Conservation (phyloP, 2,888 invertebrate genomes). For the Melanostoma scalare region DNA sequence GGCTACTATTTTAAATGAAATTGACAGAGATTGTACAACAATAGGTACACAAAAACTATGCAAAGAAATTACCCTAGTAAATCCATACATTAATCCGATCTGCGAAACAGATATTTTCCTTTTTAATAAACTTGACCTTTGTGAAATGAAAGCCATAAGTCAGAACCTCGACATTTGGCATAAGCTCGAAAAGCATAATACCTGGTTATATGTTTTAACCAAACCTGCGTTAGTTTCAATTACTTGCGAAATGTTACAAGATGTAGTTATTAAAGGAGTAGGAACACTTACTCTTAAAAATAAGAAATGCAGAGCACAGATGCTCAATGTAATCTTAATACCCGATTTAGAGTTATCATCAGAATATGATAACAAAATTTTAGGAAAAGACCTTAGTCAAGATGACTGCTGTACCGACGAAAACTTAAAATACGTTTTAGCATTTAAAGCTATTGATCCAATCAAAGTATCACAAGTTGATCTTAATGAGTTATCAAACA, state of each 20-base stretch:
- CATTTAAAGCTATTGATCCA: constrained; percentile 5
- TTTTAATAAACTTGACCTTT: background rate
- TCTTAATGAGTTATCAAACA: constrained; percentile 19
- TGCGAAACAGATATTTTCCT: background rate
- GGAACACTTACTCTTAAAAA: constrained; percentile 21
- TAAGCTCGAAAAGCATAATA: constrained; percentile 12
- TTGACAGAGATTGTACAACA: background rate
- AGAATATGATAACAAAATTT: constrained; percentile 22
- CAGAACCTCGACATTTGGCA: background rate
- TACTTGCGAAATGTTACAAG: constrained; percentile 11
- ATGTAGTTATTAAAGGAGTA: background rate
- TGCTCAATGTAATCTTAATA: background rate
- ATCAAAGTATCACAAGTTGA: background rate
- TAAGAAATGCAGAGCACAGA: constrained; percentile 12
- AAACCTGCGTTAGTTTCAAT: background rate
- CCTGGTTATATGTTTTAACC: background rate
- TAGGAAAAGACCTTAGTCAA: constrained; percentile 4
- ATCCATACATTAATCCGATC: background rate
- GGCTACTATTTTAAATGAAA: background rate
- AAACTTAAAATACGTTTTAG: constrained; percentile 29
- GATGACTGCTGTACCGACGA: constrained; percentile 33
- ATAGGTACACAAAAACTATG: background rate
- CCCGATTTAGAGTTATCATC: constrained; percentile 10
- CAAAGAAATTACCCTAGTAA: background rate
- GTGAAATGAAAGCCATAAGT: background rate